Evolutionary conservation across 2,113 vertebrate species (phyloP), one percentile per base, ranked within the genome.

Genomic region (Gracilinanus agilis): DNA sequence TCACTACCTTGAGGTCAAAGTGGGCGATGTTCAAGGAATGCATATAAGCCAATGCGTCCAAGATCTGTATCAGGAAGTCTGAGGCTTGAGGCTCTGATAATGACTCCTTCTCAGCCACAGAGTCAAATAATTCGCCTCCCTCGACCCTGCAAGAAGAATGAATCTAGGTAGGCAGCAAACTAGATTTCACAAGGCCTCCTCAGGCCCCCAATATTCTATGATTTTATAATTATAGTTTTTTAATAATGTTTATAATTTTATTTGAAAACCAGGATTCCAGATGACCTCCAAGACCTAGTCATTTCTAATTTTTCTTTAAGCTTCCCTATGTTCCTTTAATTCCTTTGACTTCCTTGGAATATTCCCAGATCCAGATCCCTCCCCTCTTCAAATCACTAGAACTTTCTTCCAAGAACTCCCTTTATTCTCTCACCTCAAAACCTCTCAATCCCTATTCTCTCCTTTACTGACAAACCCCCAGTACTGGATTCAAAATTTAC

Each of bases 81-180:
- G 99, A 98, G 94, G 99, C 98, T 54, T 99, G 98, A 0, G 97
- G 98, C 97, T 99, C 99, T 0, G 97, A 94, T 93, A 99, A 98
- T 44, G 93, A 97, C 95, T 99, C 99, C 97, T 99, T 99, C 96
- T 98, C 98, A 0, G 99, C 98, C 0, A 99, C 99, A 97, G 99
- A 99, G 97, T 99, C 99, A 8, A 99, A 99, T 90, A 99, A 97
- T 56, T 99, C 99, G 0, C 99, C 98, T 0, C 98, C 98, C 0
- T 89, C 53, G 34, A 99, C 98, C 53, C 99, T 99, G 96, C 2
- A 0, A 13, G 40, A 0, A 0, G 44, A 91, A 25, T 21, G 24
- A 23, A 0, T 7, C 40, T 13, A 23, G 24, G 19, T 34, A 75
- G 3, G 9, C 44, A 24, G 29, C 16, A 49, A 54, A 19, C 13